These are phyloP conservation scores for Arnoldichthys spilopterus DNA, from an alignment of 2,797 vertebrate species.

Conservation along the genomic window DNA sequence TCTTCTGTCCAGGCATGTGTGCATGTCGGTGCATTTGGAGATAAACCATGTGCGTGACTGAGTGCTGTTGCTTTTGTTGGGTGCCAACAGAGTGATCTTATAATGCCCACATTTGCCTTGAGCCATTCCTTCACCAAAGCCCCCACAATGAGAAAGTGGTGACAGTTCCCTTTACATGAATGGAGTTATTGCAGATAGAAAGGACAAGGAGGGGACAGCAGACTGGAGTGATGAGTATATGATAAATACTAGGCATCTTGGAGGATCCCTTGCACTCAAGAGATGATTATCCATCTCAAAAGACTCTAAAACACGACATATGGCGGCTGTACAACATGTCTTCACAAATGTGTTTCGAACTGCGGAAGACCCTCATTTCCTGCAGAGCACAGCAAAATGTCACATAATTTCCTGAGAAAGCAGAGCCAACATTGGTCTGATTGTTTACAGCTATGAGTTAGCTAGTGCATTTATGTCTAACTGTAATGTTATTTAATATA, in stretches of 20 bases:
- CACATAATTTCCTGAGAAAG: conserved; percentile 5
- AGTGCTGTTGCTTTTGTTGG: conserved; percentile 16
- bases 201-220: background rate
- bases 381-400: background rate
- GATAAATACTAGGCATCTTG: conserved; percentile 27
- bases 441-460: conserved; percentile 2
- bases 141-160: conserved; percentile 13
- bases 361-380: conserved; percentile 24
- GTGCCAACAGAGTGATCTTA: conserved; percentile 6
- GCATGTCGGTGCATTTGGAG: background rate
- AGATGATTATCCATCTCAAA: conserved; percentile 6
- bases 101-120: conserved; percentile 19
- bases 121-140: background rate
- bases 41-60: conserved; percentile 21
- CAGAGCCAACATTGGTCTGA: conserved; percentile 11
- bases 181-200: conserved; percentile 15
- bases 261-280: background rate
- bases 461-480: conserved; percentile 7
- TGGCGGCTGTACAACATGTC: conserved; percentile 18
- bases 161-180: conserved; percentile 7
- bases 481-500: background rate
- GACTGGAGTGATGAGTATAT: conserved; percentile 6
- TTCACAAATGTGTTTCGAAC: conserved; percentile 28
- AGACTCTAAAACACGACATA: conserved; percentile 13
- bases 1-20: background rate